These are phyloP conservation scores for Caenorhabditis sulstoni DNA, from an alignment of 2,888 invertebrate species.

Conservation along the genomic window DNA sequence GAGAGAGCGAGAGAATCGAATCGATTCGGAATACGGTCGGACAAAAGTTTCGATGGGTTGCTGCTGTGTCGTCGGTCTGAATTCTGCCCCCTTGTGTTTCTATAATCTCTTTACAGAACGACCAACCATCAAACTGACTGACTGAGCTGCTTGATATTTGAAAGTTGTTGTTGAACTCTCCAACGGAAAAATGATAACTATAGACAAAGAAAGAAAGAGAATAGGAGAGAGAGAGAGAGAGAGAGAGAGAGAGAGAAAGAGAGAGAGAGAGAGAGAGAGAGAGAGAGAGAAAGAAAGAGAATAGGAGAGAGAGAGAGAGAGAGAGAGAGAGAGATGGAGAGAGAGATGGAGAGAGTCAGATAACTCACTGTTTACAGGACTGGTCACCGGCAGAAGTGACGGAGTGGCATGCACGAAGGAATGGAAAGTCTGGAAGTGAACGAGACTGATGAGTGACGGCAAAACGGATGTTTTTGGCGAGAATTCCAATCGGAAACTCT, in stretches of 20 bases:
- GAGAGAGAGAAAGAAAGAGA: constrained; percentile 26
- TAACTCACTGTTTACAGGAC: constrained; percentile 2
- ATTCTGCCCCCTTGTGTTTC: too few relatives aligned
- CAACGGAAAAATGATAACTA: too few relatives aligned
- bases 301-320: constrained; percentile 8
- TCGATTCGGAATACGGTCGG: constrained; percentile 3
- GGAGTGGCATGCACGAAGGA: not conserved
- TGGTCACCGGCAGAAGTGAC: not conserved
- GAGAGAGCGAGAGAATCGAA: constrained; percentile 16
- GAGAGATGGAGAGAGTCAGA: constrained; percentile 1
- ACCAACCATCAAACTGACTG: constrained; percentile 4
- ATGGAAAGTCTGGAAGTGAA: not conserved
- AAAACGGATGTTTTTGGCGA: not conserved
- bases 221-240: too few relatives aligned
- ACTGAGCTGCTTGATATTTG: too few relatives aligned
- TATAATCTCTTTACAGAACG: constrained; percentile 9
- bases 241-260: too few relatives aligned
- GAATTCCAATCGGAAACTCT: not conserved
- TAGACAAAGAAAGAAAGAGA: too few relatives aligned
- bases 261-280: too few relatives aligned
- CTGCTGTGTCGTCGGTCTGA: constrained; percentile 1
- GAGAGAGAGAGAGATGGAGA: constrained; percentile 1
- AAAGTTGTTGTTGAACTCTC: too few relatives aligned
- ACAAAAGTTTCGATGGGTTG: not conserved
- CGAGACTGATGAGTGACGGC: not conserved